Conservation (phyloP, 2,113 vertebrate genomes). For the Empidonax traillii region DNA sequence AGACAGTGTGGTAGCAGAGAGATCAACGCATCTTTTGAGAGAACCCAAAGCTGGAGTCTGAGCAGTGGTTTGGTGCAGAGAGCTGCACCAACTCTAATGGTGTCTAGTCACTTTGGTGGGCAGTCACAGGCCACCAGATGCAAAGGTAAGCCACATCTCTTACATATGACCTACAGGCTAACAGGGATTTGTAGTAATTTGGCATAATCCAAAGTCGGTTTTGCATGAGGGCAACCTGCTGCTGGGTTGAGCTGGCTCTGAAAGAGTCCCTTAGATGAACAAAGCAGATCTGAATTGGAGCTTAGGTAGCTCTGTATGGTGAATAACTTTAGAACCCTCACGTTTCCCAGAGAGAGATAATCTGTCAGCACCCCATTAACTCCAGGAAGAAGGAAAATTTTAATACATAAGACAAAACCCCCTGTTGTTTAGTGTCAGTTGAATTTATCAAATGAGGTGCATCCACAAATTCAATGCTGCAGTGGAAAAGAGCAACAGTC, state of each 20-base stretch:
- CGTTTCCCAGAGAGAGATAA: not conserved
- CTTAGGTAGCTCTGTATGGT: not conserved
- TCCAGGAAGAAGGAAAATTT: not conserved
- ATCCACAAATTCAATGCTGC: not conserved
- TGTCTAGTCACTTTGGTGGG: not conserved
- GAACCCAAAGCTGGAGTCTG: not conserved
- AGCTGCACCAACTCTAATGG: not conserved
- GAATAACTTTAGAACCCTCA: not conserved
- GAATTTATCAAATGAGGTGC: not conserved
- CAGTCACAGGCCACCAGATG: not conserved
- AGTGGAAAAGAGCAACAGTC: not conserved
- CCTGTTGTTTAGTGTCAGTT: not conserved
- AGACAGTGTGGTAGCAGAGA: not conserved
- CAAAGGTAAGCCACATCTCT: not conserved
- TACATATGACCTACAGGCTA: not conserved
- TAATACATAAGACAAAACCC: not conserved
- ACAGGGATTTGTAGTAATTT: not conserved
- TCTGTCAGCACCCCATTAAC: not conserved
- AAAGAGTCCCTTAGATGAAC: not conserved
- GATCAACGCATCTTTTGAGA: not conserved
- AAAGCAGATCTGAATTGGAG: not conserved
- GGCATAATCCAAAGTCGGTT: not conserved
- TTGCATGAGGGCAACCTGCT: not conserved
- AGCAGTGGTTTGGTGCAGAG: not conserved
- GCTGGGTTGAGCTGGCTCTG: not conserved